Evolutionary conservation across 2,888 invertebrate genomes (phyloP).

Genomic region (Arge pagana): DNA sequence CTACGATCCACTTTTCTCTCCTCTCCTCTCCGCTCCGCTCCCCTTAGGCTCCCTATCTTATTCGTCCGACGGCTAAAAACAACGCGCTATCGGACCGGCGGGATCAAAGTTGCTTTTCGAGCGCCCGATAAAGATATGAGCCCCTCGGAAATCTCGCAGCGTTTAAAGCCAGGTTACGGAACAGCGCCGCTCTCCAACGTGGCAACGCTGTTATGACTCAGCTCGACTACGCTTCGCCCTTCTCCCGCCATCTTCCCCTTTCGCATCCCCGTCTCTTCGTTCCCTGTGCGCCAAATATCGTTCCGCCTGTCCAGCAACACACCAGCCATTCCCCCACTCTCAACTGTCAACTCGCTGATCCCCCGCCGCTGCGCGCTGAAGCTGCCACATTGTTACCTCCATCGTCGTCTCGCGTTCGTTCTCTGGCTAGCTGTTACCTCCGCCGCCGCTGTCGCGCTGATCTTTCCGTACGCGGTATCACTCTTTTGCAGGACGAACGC

Average conservation of each 20-base stretch:
- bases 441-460: conserved; percentile 35
- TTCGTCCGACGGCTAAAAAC: too few relatives aligned
- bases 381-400: conserved; percentile 20
- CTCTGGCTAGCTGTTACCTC: conserved; percentile 29
- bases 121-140: conserved; percentile 8
- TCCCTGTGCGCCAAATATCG: conserved; percentile 38
- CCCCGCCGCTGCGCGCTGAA: conserved; percentile 17
- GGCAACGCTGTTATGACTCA: conserved; percentile 58
- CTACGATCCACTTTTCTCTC: too few relatives aligned
- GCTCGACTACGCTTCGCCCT: conserved; percentile 42
- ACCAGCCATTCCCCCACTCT: conserved; percentile 17
- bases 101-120: conserved; percentile 14
- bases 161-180: conserved; percentile 14
- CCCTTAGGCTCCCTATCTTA: too few relatives aligned
- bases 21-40: too few relatives aligned
- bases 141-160: conserved; percentile 11
- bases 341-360: conserved; percentile 43
- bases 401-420: too few relatives aligned
- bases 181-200: conserved; percentile 36
- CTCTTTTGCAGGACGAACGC: conserved; percentile 5
- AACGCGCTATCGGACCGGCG: conserved; percentile 16
- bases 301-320: conserved; percentile 45
- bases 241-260: conserved; percentile 29
- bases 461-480: conserved; percentile 14
- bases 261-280: conserved; percentile 25